Conservation (phyloP, 2,797 vertebrate genomes). For the Champsocephalus esox region DNA sequence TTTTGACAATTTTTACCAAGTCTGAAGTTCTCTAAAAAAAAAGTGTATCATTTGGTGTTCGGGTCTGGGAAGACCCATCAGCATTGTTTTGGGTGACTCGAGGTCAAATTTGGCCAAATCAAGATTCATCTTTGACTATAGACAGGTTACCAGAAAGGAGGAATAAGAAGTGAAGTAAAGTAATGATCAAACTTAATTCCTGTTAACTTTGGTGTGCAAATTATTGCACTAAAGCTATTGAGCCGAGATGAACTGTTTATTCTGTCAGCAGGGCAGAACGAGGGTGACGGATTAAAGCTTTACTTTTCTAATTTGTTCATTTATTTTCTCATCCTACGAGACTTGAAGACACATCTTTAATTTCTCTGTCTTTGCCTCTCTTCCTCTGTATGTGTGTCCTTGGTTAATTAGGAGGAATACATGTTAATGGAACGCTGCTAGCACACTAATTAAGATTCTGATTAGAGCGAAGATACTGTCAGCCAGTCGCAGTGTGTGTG, state of each 20-base stretch:
- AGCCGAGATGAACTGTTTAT: conserved; percentile 19
- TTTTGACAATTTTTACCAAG: too few species aligned
- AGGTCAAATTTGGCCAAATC: too few species aligned
- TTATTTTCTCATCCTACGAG: conserved; percentile 52
- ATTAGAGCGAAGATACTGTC: conserved; percentile 82
- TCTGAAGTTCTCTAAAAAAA: too few species aligned
- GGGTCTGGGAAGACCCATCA: too few species aligned
- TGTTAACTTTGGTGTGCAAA: conserved; percentile 21
- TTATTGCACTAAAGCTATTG: conserved; percentile 1
- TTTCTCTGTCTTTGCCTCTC: conserved; percentile 42
- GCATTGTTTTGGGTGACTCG: too few species aligned
- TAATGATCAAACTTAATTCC: conserved; percentile 16
- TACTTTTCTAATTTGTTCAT: conserved; percentile 52
- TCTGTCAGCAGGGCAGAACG: conserved; percentile 13
- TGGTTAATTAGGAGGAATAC: conserved; percentile 77
- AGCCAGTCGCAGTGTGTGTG: conserved; percentile 57
- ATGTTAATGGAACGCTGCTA: conserved; percentile 82
- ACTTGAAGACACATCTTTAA: conserved; percentile 61
- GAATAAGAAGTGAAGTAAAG: too few species aligned
- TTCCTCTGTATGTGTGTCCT: conserved; percentile 47
- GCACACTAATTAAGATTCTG: conserved; percentile 87
- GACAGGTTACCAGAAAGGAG: too few species aligned
- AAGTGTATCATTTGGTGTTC: too few species aligned
- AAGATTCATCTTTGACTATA: too few species aligned
- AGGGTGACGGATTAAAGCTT: conserved; percentile 45